A percentile compares a stretch with the other conserved stretches of the same genome.
Conservation (phyloP, 2,797 vertebrate genomes). For the Gouania willdenowi region DNA sequence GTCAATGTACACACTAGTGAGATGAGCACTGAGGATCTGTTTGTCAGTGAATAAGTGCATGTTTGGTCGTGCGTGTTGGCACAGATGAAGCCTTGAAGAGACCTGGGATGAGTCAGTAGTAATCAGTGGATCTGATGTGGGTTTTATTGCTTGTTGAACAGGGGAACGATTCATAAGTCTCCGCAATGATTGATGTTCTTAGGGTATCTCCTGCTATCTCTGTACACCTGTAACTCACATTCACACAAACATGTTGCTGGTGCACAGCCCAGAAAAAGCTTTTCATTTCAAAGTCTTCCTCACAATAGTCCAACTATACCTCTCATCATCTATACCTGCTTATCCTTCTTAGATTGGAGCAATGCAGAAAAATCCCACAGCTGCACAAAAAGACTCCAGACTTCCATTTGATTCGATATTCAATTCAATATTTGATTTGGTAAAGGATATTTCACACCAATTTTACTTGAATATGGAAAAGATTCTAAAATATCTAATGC, state of each 20-base stretch:
- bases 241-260: background rate
- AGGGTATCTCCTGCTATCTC: constrained; percentile 12
- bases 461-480: no score
- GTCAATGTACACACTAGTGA: constrained; percentile 57
- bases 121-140: constrained; percentile 47
- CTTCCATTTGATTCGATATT: no score
- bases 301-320: constrained; percentile 9
- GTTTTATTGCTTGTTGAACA: constrained; percentile 46
- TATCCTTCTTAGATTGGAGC: no score
- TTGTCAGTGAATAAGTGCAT: constrained; percentile 17
- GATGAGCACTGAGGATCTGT: constrained; percentile 51
- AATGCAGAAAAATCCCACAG: no score
- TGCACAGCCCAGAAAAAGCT: constrained; percentile 1
- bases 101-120: constrained; percentile 25
- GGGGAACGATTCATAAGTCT: constrained; percentile 29
- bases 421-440: no score
- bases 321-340: no score
- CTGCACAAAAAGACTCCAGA: no score
- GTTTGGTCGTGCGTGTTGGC: constrained; percentile 14
- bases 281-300: constrained; percentile 1
- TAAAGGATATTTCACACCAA: no score
- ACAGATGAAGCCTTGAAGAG: constrained; percentile 30
- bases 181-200: constrained; percentile 29
- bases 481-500: no score
- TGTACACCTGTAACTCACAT: constrained; percentile 4